Evolutionary conservation across 2,888 invertebrate species (phyloP).

Genomic region (Drosophila ustulata): DNA sequence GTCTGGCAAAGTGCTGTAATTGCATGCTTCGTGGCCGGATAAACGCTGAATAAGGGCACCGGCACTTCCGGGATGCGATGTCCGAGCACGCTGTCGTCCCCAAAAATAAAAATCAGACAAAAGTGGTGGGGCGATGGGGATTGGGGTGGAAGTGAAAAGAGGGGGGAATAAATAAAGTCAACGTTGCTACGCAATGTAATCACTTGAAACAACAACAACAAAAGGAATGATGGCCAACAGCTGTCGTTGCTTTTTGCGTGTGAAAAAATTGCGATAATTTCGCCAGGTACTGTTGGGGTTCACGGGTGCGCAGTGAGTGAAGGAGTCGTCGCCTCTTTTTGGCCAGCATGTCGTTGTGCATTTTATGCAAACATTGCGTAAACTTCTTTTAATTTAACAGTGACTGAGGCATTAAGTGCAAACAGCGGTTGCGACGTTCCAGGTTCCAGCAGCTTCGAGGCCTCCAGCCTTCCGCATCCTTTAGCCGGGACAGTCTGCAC

Average conservation of each 20-base stretch:
- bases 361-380: conserved; percentile 78
- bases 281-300: neutral
- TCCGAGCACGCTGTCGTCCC: conserved; percentile 84
- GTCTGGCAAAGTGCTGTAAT: conserved; percentile 87
- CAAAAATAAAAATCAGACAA: conserved; percentile 13
- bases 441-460: neutral
- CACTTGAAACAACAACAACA: conserved; percentile 58
- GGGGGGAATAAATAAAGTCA: conserved; percentile 66
- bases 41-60: conserved; percentile 86
- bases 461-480: neutral
- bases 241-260: conserved; percentile 43
- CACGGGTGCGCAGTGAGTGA: neutral
- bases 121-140: neutral
- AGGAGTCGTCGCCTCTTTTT: neutral
- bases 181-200: conserved; percentile 68
- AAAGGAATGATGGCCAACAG: conserved; percentile 51
- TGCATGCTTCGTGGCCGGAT: conserved; percentile 87
- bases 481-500: conserved; percentile 19
- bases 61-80: conserved; percentile 86
- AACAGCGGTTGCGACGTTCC: conserved; percentile 50
- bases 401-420: conserved; percentile 59
- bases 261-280: conserved; percentile 25
- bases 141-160: conserved; percentile 20
- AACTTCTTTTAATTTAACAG: conserved; percentile 73
- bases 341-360: conserved; percentile 62